Conservation (phyloP, 2,888 invertebrate species). For the Platycheirus rosarum region DNA sequence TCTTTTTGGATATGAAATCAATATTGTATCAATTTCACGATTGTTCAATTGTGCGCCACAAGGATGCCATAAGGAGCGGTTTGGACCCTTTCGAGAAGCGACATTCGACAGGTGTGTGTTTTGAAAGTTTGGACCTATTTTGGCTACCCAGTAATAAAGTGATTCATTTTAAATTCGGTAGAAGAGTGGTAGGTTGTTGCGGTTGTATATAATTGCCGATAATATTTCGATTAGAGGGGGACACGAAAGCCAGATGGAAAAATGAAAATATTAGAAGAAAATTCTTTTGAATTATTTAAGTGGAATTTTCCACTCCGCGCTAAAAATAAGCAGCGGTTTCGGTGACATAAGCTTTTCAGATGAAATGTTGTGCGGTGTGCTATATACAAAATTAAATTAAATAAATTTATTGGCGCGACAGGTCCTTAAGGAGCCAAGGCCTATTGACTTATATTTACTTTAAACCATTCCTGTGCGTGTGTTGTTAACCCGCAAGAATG, state of each 20-base stretch:
- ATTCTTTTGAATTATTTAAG: not conserved
- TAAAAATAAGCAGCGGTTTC: too few relatives aligned
- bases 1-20: not conserved
- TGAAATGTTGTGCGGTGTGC: too few relatives aligned
- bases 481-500: too few relatives aligned
- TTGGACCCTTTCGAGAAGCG: constrained; percentile 2
- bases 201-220: not conserved
- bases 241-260: not conserved
- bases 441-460: too few relatives aligned
- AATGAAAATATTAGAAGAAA: not conserved
- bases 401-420: too few relatives aligned
- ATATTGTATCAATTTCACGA: constrained; percentile 1
- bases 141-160: not conserved
- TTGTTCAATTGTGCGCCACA: not conserved
- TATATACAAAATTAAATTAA: too few relatives aligned
- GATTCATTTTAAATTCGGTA: not conserved
- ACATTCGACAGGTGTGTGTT: constrained; percentile 50
- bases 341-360: too few relatives aligned
- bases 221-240: not conserved
- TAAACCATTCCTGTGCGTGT: too few relatives aligned
- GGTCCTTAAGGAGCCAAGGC: too few relatives aligned
- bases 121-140: constrained; percentile 30
- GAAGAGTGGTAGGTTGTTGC: not conserved
- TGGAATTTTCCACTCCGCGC: not conserved
- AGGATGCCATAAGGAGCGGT: not conserved